Percentiles rank a stretch among this genome's conserved stretches.
Evolutionary conservation across 2,888 invertebrate species (phyloP).

Genomic region (Anagyrus pseudococci): DNA sequence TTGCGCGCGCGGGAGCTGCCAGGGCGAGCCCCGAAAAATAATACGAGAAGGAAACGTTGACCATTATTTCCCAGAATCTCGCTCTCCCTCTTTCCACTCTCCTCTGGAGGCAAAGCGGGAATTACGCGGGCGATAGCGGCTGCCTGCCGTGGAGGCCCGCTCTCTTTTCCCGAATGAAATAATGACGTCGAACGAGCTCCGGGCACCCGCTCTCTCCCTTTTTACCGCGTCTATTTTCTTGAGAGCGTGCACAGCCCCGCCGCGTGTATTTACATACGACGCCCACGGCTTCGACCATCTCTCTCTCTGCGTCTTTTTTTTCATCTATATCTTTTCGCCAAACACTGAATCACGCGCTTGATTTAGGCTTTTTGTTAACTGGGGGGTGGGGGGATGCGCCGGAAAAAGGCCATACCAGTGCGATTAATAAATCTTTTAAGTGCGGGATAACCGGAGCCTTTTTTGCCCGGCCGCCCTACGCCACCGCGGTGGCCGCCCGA

Average conservation of each 20-base stretch:
- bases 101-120: too few species aligned
- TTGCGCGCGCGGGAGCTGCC: conserved; percentile 17
- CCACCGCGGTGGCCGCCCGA: neutral
- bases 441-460: neutral
- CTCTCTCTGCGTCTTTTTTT: too few species aligned
- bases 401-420: conserved; percentile 29
- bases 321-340: too few species aligned
- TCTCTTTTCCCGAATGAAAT: conserved; percentile 38
- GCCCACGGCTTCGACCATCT: too few species aligned
- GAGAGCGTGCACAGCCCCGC: too few species aligned
- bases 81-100: too few species aligned
- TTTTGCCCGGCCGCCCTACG: conserved; percentile 3
- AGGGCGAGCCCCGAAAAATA: conserved; percentile 50
- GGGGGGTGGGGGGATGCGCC: conserved; percentile 9
- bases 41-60: conserved; percentile 62
- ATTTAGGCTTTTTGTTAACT: conserved; percentile 34
- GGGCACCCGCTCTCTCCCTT: conserved; percentile 28
- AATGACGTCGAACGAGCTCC: conserved; percentile 37
- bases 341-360: conserved; percentile 38
- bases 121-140: too few species aligned
- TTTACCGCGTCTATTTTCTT: conserved; percentile 36
- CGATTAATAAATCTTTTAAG: conserved; percentile 37
- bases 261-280: conserved; percentile 29
- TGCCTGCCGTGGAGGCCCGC: too few species aligned
- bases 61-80: conserved; percentile 62